Base-by-base conservation (phyloP, 1,140 invertebrate species). In the Trypoxylus dichotomus region DNA sequence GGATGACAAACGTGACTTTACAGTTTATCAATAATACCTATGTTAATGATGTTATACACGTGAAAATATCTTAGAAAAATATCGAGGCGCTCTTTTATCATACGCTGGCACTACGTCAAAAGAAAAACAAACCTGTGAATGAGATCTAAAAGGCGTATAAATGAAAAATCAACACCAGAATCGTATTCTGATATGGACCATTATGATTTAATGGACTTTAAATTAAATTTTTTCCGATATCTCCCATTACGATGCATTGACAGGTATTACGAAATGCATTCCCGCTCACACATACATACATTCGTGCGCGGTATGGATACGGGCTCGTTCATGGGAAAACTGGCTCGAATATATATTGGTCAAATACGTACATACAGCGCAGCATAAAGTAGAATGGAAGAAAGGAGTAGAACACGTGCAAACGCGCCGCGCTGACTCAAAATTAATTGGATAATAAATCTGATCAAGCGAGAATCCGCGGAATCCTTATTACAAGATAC, bases 371-470 rank as follows among this genome's bases (percentile, higher is more conserved):
- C 47, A 2, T 37, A 54, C 47, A 54, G 15, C 1, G 47, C 19
- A 24, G 60, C 21, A n/a, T 29, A 24, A 24, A 29, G 60, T 68
- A 27, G 27, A 29, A 68, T 27, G 60, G 24, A n/a, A 29, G 60
- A 29, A 68, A 25, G 19, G 47, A 27, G 21, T 68, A 24, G 60
- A 27, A 29, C 60, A 68, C 60, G 60, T 68, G 60, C 60, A 68
- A 68, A 68, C 60, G 27, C 60, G 60, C 60, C 60, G 60, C 60
- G 60, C 60, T 68, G 60, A 68, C 27, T 68, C 24, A 24, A 29
- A 68, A 68, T 68, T 68, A 68, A 68, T 68, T 68, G 60, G 60
- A 68, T 68, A 68, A 68, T 68, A 68, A 68, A 68, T 68, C 60
- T 68, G 60, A 68, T 68, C 60, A 68, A 27, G 24, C 60, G 60